Evolutionary conservation across 2,888 invertebrate species (phyloP).

Genomic region (Invenusta paracnida): DNA sequence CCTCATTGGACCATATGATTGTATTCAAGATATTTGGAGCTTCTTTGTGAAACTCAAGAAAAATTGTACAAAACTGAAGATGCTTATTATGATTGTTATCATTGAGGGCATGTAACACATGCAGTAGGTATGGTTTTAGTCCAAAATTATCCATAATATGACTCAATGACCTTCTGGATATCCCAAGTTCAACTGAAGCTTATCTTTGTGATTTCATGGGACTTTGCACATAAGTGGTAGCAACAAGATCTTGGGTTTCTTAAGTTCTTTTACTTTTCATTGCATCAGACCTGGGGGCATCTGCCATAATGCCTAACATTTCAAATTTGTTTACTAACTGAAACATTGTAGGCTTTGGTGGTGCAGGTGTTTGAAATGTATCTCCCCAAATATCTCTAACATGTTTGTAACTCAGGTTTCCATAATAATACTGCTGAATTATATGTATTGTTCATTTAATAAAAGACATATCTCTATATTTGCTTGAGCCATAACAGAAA

Average conservation of each 20-base stretch:
- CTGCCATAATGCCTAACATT: not conserved
- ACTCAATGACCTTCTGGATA: not conserved
- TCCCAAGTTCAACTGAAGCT: not conserved
- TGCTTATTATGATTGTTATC: not conserved
- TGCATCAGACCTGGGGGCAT: not conserved
- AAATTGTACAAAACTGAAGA: not conserved
- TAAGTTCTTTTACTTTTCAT: not conserved
- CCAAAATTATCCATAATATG: not conserved
- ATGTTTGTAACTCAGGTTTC: not conserved
- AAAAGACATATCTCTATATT: no score
- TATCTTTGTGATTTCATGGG: not conserved
- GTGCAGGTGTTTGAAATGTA: not conserved
- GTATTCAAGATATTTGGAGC: not conserved
- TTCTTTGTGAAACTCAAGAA: not conserved
- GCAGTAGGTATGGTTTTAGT: not conserved
- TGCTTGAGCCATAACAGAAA: no score
- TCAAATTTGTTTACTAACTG: not conserved
- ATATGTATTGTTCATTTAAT: not conserved
- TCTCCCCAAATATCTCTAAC: not conserved
- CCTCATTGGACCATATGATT: no score
- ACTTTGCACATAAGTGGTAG: conserved; percentile 7
- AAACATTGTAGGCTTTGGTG: not conserved
- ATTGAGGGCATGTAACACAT: not conserved
- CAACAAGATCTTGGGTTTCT: not conserved
- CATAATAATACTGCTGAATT: not conserved